Conservation (phyloP, 2,113 vertebrate species). For the Limnothrissa miodon region DNA sequence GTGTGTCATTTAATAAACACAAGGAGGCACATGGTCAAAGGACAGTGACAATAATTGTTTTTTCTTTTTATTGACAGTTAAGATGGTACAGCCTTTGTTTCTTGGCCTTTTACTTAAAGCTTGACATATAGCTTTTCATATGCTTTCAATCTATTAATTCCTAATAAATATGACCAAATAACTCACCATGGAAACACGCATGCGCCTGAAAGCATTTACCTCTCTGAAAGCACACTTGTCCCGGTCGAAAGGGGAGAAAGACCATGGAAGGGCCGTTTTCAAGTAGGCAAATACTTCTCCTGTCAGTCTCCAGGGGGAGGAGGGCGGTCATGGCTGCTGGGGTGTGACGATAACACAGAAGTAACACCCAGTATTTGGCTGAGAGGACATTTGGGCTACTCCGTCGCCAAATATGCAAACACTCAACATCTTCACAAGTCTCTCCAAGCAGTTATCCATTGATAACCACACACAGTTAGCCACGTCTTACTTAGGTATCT, state of each 20-base stretch:
- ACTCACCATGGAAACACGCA: slow-evolving; percentile 71
- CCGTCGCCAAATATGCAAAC: neutral
- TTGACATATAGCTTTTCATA: slow-evolving; percentile 80
- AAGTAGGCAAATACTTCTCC: slow-evolving; percentile 13
- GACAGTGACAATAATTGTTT: neutral
- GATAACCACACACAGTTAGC: neutral
- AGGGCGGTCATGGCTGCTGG: slow-evolving; percentile 6
- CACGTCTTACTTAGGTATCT: neutral
- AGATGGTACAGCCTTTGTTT: neutral
- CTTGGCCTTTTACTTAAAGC: slow-evolving; percentile 69
- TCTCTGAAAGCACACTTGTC: slow-evolving; percentile 53
- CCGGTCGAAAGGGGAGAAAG: neutral
- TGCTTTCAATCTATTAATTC: slow-evolving; percentile 78
- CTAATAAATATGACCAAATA: slow-evolving; percentile 79
- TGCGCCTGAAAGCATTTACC: slow-evolving; percentile 61
- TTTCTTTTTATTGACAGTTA: neutral
- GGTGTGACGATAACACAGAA: slow-evolving; percentile 15
- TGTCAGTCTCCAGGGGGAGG: slow-evolving; percentile 4
- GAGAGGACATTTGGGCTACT: neutral
- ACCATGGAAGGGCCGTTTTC: slow-evolving; percentile 23
- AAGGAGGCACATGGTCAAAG: neutral
- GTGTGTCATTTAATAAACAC: neutral
- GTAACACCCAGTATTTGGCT: slow-evolving; percentile 9
- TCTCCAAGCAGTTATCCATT: neutral
- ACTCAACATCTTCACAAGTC: neutral